Evolutionary conservation across 1,140 invertebrate species (phyloP), one percentile per base, ranked within the genome.

Genomic region (Samia ricini): DNA sequence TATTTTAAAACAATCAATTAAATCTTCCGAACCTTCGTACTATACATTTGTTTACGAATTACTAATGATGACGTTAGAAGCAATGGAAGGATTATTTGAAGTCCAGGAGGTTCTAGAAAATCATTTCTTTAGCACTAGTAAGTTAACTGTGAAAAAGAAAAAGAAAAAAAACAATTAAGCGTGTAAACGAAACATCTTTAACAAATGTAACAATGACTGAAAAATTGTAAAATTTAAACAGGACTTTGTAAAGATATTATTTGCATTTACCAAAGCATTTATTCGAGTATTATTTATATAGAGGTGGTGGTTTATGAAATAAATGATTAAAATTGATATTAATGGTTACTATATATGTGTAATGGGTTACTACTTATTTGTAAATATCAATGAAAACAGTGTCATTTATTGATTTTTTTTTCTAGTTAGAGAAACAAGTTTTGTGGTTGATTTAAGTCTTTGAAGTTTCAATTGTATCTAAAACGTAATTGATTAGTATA

Each of bases 371-470:
- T 42, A 15, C n/a, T 42, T 42, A 15, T 8, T 77, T 85, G 84
- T 85, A 87, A 83, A 87, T 87, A 82, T 83, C 79, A 83, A 85
- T 82, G 63, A 76, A 61, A 82, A 82, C n/a, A 15, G 33, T 42
- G 8, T 42, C n/a, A 4, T 42, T 12, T 10, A 15, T 15, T 42
- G 4, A 15, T 42, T 42, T 42, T 2, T 3, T 4, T 7, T 12
- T 42, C 3, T 42, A 15, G n/a, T 42, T n/a, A n/a, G n/a, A n/a
- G 33, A 15, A 42, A 42, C 33, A 5, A 42, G 12, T 12, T 12
- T 42, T 12, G 12, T 10, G 15, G 33, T 15, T 42, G 15, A 2
- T 42, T 5, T 8, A 0, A 42, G 12, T 1, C n/a, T 15, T 42
- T 10, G 33, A 42, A 42, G 12, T 42, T n/a, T 29, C 26, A 29